Percentiles rank a stretch among this genome's conserved stretches.
These are phyloP conservation scores for Pristionchus exspectatus DNA, from an alignment of 2,888 invertebrate genomes.

Conservation along the genomic window DNA sequence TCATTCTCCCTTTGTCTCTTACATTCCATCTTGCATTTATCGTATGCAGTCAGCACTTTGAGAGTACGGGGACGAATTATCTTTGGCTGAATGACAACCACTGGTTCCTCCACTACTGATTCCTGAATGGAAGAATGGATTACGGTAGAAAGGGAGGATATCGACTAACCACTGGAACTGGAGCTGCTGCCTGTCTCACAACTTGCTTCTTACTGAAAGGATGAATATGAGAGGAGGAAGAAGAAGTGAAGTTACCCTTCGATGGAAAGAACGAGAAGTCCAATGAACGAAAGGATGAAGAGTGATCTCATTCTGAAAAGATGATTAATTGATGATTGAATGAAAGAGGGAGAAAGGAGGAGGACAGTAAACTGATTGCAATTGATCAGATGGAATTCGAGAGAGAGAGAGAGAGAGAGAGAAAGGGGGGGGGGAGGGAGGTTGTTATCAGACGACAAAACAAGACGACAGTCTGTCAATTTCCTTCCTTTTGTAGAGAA, in stretches of 20 bases:
- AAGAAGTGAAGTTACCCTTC: not conserved
- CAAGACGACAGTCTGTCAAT: not conserved
- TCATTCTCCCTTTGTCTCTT: slow-evolving; percentile 72
- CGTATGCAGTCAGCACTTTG: slow-evolving; percentile 70
- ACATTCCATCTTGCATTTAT: slow-evolving; percentile 75
- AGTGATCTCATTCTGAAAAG: slow-evolving; percentile 20
- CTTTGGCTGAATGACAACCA: not conserved
- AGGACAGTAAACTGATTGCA: not conserved
- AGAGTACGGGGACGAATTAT: slow-evolving; percentile 47
- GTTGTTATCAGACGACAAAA: slow-evolving; percentile 33
- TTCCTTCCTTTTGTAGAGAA: slow-evolving; percentile 1
- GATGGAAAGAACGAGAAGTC: slow-evolving; percentile 2
- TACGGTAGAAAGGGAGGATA: not conserved
- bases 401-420: slow-evolving; percentile 18
- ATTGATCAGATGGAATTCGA: slow-evolving; percentile 5
- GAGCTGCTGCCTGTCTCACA: not conserved
- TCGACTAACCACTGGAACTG: not conserved
- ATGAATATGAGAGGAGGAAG: no score
- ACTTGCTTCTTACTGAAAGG: slow-evolving; percentile 20
- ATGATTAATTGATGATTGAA: not conserved
- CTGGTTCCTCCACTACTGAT: not conserved
- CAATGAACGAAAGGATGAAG: not conserved
- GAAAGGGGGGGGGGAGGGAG: not conserved
- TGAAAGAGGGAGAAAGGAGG: not conserved
- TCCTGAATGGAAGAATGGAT: slow-evolving; percentile 3